Conservation (phyloP, 2,888 invertebrate genomes). For the Drosophila cyrtoloma region DNA sequence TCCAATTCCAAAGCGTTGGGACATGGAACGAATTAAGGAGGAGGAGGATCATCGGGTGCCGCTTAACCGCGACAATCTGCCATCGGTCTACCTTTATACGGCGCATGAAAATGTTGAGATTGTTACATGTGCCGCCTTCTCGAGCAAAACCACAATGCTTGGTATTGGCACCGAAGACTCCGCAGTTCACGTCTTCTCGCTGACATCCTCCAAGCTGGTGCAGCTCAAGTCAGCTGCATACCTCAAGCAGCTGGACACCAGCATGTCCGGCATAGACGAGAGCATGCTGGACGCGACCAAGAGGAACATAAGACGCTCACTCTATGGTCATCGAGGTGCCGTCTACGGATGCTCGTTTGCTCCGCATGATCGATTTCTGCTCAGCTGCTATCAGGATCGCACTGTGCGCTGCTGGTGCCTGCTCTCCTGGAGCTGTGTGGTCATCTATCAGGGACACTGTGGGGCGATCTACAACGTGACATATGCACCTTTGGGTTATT, state of each 20-base stretch:
- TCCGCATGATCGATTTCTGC: conserved; percentile 49
- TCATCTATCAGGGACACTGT: conserved; percentile 62
- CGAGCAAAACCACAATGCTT: conserved; percentile 48
- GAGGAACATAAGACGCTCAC: conserved; percentile 19
- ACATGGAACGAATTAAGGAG: conserved; percentile 40
- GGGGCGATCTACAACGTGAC: conserved; percentile 40
- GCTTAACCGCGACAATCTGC: conserved; percentile 34
- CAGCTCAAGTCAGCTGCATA: conserved; percentile 49
- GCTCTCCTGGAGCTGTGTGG: conserved; percentile 63
- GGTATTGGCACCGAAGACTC: conserved; percentile 51
- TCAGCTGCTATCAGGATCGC: conserved; percentile 57
- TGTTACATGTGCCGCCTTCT: conserved; percentile 55
- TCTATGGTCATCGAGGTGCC: conserved; percentile 57
- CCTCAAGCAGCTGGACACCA: conserved; percentile 34
- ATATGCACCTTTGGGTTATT: conserved; percentile 61
- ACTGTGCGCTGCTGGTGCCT: conserved; percentile 66
- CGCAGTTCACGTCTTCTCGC: conserved; percentile 45
- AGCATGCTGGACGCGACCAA: conserved; percentile 46
- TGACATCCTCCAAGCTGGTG: conserved; percentile 50
- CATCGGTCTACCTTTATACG: conserved; percentile 57
- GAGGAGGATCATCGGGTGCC: conserved; percentile 57
- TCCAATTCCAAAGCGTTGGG: conserved; percentile 51
- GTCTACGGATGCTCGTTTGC: conserved; percentile 51
- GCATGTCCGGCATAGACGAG: conserved; percentile 48
- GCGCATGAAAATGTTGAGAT: conserved; percentile 11